Evolutionary conservation across 2,113 vertebrate species (phyloP), one percentile per base, ranked within the genome.

Genomic region (Atrichornis clamosus): DNA sequence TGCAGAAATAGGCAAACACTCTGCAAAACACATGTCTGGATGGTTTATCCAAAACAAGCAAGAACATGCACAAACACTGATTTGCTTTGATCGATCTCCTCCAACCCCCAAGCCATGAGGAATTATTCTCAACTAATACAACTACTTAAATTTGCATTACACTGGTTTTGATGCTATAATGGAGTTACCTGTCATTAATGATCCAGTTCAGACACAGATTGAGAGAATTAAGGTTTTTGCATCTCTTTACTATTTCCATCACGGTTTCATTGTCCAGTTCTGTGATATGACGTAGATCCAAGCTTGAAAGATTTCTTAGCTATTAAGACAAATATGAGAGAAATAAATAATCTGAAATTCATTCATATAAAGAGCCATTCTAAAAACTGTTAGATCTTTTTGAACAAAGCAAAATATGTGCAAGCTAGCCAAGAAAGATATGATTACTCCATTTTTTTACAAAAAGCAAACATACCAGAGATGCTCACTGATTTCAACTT

Each of bases 171-270:
- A 94, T 65, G 24, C 46, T 68, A 42, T n/a, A 84, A 68, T 42
- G 10, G 93, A 73, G 62, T 90, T 98, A 99, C 99, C 99, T 99
- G 99, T 99, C 99, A 86, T 99, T 99, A 97, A 99, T 99, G 98
- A 99, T 99, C 99, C 99, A 99, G 98, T 99, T 99, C 97, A 99
- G 98, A 98, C 99, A 99, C 39, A 99, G 99, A 98, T 99, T 99
- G 95, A 99, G 99, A 62, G 99, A 99, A 96, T 98, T 99, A 93
- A 99, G 99, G 91, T 98, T 99, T 96, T 97, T 98, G 98, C 99
- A 99, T 96, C 98, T 99, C 96, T 98, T 99, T 95, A 99, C 99
- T 97, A 99, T 98, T 97, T 99, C 99, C 99, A 99, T 99, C 97
- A 99, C 99, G 0, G 99, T 99, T 98, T 99, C 99, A 59, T 99